A percentile compares a stretch with the other conserved stretches of the same genome.
Conservation (phyloP, 2,113 vertebrate genomes). For the Cnemophilus loriae region DNA sequence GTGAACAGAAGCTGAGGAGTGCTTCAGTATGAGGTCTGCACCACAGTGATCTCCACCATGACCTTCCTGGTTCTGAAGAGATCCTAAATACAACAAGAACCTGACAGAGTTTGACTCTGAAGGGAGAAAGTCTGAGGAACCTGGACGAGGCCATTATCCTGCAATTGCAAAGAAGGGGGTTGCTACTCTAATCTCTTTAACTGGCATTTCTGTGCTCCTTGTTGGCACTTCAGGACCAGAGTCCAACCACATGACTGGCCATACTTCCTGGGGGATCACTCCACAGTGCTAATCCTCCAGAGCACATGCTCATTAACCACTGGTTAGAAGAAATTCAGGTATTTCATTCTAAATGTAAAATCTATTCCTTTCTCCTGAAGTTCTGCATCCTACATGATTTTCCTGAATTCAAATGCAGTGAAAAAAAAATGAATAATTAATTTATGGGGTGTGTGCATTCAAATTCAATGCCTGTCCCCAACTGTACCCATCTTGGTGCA, state of each 20-base stretch:
- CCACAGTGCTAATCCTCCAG: not conserved
- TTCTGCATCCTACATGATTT: not conserved
- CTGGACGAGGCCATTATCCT: not conserved
- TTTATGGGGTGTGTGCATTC: not conserved
- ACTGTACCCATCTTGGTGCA: not conserved
- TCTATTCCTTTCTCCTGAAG: not conserved
- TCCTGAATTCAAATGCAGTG: not conserved
- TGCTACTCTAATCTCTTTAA: not conserved
- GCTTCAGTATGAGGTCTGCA: not conserved
- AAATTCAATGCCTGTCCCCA: not conserved
- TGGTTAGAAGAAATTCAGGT: not conserved
- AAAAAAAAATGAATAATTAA: not conserved
- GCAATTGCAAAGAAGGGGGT: not conserved
- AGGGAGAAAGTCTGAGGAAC: not conserved
- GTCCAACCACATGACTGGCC: conserved; percentile 35
- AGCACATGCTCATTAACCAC: not conserved
- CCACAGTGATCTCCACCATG: accelerated
- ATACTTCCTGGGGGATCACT: not conserved
- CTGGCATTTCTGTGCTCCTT: not conserved
- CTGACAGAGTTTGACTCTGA: accelerated
- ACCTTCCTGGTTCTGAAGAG: not conserved
- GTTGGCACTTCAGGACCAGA: not conserved
- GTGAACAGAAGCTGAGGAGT: not conserved
- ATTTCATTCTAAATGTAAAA: not conserved
- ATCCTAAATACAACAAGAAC: not conserved